Conservation (phyloP, 2,888 invertebrate genomes). For the Rhaphigaster nebulosa region DNA sequence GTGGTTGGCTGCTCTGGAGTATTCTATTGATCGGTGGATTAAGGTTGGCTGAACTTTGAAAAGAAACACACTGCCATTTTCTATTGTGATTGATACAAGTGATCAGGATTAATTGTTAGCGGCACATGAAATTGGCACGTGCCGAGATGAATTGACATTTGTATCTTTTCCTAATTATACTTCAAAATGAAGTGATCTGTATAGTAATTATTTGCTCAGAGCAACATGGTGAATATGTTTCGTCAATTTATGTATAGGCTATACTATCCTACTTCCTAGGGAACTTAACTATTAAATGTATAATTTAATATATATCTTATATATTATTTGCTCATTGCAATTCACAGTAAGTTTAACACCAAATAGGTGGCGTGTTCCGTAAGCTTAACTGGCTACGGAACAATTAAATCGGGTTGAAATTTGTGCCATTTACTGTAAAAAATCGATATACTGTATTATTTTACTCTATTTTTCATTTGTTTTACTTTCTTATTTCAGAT, state of each 20-base stretch:
- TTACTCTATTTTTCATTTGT: not conserved
- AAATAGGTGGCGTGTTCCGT: conserved; percentile 62
- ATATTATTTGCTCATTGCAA: conserved; percentile 63
- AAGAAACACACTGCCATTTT: conserved; percentile 62
- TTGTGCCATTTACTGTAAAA: conserved; percentile 48
- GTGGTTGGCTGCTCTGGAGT: conserved; percentile 94
- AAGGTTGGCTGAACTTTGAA: conserved; percentile 65
- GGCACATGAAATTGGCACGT: not conserved
- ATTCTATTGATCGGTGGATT: conserved; percentile 90
- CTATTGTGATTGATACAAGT: conserved; percentile 59
- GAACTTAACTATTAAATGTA: conserved; percentile 42
- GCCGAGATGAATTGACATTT: conserved; percentile 43
- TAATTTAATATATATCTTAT: conserved; percentile 53
- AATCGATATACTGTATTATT: not conserved
- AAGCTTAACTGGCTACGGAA: not conserved
- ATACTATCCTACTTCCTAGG: conserved; percentile 53
- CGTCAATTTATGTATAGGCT: conserved; percentile 56
- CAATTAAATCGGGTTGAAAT: conserved; percentile 44
- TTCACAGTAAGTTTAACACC: conserved; percentile 64
- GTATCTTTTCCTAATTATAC: conserved; percentile 59
- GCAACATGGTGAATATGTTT: conserved; percentile 56
- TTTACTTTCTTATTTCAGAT: not conserved
- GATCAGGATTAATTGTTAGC: not conserved
- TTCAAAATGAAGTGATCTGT: conserved; percentile 54
- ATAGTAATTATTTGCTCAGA: conserved; percentile 51